Base-by-base conservation (phyloP, 30 jellyfish, hydroid and myxozoan species). In the Rhopilema esculentum region DNA sequence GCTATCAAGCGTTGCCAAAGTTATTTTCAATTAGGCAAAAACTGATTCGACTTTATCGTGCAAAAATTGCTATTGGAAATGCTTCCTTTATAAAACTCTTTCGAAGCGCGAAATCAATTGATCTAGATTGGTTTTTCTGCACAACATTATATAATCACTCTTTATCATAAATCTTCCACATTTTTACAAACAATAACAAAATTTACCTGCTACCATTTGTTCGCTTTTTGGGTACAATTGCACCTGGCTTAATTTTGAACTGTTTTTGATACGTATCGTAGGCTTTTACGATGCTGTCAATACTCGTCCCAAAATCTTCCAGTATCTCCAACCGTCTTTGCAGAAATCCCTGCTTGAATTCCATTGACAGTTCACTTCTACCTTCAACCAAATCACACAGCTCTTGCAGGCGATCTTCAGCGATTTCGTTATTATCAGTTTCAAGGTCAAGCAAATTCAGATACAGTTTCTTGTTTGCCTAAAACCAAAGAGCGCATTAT, bases 401-500 rank as follows among this genome's bases (percentile, higher is more conserved):
- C 23, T 80, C 30, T 18, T 82, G 81, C 6, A 91, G 48, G 23
- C 70, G 71, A n/a, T 72, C 93, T 16, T 64, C 92, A 49, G 91
- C 75, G n/a, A 95, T 28, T 1, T 61, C 62, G 0, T 97, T 92
- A 52, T 25, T 76, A 49, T 72, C 63, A 48, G 77, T 66, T 95
- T 95, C 99, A 23, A 90, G 87, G 33, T 95, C 99, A 75, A 95
- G 72, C 53, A 95, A 71, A 52, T 82, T 90, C 62, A 95, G 91
- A 75, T 95, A 95, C 31, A 95, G 88, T 61, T 97, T 83, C 77
- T 95, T 90, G 80, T 90, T 90, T 49, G 93, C 97, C 99, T 95
- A 75, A 27, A 84, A 71, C 32, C 53, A 78, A 68, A 22, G 52
- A 69, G 66, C 0, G 12, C 66, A 0, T 16, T 20, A 61, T 16